These are phyloP conservation scores for Baryphthengus martii DNA, from an alignment of 2,113 vertebrate genomes.

Conservation along the genomic window DNA sequence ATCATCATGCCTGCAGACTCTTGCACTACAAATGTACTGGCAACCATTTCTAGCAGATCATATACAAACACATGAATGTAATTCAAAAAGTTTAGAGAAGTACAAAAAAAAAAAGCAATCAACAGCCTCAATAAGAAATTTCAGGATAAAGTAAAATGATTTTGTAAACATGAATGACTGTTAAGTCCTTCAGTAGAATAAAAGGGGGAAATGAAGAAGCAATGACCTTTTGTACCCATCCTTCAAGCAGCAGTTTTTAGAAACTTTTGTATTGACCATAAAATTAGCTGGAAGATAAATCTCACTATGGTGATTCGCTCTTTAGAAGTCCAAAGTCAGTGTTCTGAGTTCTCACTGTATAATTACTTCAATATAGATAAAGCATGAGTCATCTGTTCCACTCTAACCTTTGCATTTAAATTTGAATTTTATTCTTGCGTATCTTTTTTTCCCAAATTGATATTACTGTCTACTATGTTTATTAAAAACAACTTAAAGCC, in stretches of 20 bases:
- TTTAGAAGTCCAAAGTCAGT: constrained; percentile 43
- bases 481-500: constrained; percentile 63
- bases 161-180: constrained; percentile 21
- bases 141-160: neutral
- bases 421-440: constrained; percentile 61
- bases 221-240: constrained; percentile 5
- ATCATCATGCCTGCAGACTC: constrained; percentile 37
- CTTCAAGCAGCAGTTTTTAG: constrained; percentile 22
- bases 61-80: constrained; percentile 16
- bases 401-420: constrained; percentile 66
- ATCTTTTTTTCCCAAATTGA: constrained; percentile 58
- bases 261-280: constrained; percentile 35
- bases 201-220: neutral
- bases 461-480: constrained; percentile 57
- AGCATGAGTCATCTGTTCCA: constrained; percentile 52
- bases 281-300: constrained; percentile 58
- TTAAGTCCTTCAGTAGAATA: neutral
- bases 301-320: constrained; percentile 59
- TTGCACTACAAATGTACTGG: neutral
- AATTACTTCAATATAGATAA: constrained; percentile 66
- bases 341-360: constrained; percentile 53
- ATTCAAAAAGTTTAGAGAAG: constrained; percentile 12
- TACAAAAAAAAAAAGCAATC: neutral
- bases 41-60: constrained; percentile 28
- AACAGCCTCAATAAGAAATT: neutral